Evolutionary conservation across 2,888 invertebrate genomes (phyloP), one percentile per base, ranked within the genome.

Genomic region (Eristalinus aeneus): DNA sequence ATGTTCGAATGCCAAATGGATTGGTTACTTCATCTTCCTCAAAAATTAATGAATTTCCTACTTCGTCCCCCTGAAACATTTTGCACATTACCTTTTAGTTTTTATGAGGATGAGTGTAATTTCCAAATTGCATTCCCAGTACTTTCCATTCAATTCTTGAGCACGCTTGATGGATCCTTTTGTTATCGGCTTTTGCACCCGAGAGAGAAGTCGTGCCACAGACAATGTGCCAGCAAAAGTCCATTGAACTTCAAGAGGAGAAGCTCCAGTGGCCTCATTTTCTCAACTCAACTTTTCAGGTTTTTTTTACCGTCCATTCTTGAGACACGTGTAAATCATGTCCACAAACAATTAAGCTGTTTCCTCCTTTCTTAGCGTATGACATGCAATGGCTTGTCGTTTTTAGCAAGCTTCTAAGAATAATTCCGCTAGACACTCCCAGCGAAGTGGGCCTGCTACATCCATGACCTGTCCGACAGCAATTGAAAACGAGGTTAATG

Each of bases 401-500:
- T 36, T 23, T 31, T 54, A 39, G 20, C 10, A 31, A 56, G 39
- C 8, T 34, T 63, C 34, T 77, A 16, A 36, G 64, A 73, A 23
- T 67, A 54, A 54, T 36, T 73, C 31, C 27, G 22, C 23, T 20
- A n/a, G 58, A 39, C 77, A 69, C 77, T 73, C 77, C 83, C 69
- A 69, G 65, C 8, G 16, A 1, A 54, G 9, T 56, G 46, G 16
- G 64, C 64, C 20, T 69, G 11, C 12, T 69, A 54, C 54, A 64
- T 86, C 65, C 86, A 71, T 82, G 81, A 86, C 86, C 82, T 78
- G 77, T 61, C 81, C 73, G 56, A 71, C 69, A 74, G 54, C 67
- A 71, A 68, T 72, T 80, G n/a, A 22, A 76, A 86, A 81, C 54
- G 69, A 81, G 86, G 86, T 77, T 81, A 86, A 86, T 81, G 81